phyloP scores from a whole-genome alignment of 1,140 invertebrate genomes.

The Anadara kagoshimensis region DNA sequence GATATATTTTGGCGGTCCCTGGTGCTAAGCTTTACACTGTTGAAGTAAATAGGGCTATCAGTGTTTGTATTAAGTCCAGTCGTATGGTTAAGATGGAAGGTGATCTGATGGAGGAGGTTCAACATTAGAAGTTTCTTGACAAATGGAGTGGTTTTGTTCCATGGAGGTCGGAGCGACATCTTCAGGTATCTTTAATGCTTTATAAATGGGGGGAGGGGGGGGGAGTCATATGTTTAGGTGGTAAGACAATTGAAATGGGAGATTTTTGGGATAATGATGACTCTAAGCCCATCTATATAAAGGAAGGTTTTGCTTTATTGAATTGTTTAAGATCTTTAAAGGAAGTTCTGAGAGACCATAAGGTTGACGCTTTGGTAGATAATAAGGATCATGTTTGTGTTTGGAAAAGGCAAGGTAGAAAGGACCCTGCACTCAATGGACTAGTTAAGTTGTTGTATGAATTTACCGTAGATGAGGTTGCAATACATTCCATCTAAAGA shows the following conservation, averaged over 20 bases:
- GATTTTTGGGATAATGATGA: slow-evolving; percentile 16
- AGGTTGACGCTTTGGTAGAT: slow-evolving; percentile 26
- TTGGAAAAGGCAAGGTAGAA: slow-evolving; percentile 17
- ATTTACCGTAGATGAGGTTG: slow-evolving; percentile 10
- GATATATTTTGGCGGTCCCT: slow-evolving; percentile 29
- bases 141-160: slow-evolving; percentile 17
- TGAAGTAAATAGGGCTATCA: slow-evolving; percentile 27
- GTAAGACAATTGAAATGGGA: background rate
- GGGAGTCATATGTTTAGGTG: slow-evolving; percentile 10
- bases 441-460: slow-evolving; percentile 17
- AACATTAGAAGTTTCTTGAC: slow-evolving; percentile 25
- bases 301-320: slow-evolving; percentile 18
- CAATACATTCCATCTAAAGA: slow-evolving; percentile 7
- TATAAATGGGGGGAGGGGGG: slow-evolving; percentile 21
- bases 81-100: background rate
- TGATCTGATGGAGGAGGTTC: slow-evolving; percentile 3
- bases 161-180: slow-evolving; percentile 17
- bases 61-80: background rate
- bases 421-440: slow-evolving; percentile 15
- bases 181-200: slow-evolving; percentile 7
- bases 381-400: slow-evolving; percentile 16
- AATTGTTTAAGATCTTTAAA: background rate
- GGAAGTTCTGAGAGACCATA: slow-evolving; percentile 8
- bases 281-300: slow-evolving; percentile 15
- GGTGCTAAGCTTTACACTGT: slow-evolving; percentile 26